phyloP scores from a whole-genome alignment of 2,797 vertebrate species.

The Ammospiza maritima region DNA sequence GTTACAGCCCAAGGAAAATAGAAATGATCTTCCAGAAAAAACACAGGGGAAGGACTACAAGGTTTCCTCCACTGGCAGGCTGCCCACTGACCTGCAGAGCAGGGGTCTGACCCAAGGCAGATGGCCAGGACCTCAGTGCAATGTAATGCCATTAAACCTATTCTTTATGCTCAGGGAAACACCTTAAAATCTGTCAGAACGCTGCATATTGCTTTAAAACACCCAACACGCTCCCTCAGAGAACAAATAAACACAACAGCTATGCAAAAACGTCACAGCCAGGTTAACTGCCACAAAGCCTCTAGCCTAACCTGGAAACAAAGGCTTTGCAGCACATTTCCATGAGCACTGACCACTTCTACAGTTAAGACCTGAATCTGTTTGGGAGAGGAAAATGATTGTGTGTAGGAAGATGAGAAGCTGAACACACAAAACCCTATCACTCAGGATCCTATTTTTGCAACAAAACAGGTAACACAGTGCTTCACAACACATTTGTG shows the following conservation, averaged over 20 bases:
- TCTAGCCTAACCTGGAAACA: neutral
- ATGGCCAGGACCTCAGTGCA: neutral
- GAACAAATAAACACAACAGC: neutral
- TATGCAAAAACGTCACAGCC: too few species aligned
- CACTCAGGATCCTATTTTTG: neutral
- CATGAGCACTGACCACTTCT: neutral
- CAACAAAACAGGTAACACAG: neutral
- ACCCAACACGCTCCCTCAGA: neutral
- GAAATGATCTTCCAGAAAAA: neutral
- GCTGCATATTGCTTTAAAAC: neutral
- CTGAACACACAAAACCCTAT: neutral
- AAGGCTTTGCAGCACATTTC: neutral
- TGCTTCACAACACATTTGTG: neutral
- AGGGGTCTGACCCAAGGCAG: neutral
- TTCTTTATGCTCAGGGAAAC: neutral
- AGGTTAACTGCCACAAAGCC: neutral
- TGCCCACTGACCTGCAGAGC: neutral
- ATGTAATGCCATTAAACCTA: neutral
- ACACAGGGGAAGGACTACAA: neutral
- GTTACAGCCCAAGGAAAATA: neutral
- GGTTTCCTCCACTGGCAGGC: neutral
- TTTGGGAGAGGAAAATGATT: neutral
- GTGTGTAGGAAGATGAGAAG: neutral
- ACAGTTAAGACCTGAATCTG: neutral
- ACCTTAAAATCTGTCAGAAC: neutral